phyloP scores from a whole-genome alignment of 2,797 vertebrate genomes.

The Tachyglossus aculeatus region DNA sequence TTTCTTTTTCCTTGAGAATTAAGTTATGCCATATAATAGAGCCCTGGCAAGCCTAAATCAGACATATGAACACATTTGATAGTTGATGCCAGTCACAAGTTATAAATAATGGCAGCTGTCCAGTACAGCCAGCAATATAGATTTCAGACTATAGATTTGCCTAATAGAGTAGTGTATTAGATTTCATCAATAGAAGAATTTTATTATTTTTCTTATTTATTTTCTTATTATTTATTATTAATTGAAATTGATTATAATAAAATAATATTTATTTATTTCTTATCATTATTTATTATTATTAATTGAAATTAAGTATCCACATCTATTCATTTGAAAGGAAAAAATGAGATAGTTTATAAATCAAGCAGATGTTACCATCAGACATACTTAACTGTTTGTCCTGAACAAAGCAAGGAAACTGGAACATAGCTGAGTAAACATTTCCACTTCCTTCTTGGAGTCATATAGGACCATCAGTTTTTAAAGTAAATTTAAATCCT shows the following conservation, averaged over 20 bases:
- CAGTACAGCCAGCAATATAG: not conserved
- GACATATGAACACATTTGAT: conserved; percentile 27
- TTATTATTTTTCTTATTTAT: too few relatives aligned
- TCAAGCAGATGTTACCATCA: too few relatives aligned
- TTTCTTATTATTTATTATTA: not conserved
- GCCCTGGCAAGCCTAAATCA: conserved; percentile 46
- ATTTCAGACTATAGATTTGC: conserved; percentile 19
- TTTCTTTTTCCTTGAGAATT: conserved; percentile 64
- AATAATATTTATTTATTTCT: conserved; percentile 24
- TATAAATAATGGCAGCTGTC: conserved; percentile 39
- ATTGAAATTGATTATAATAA: conserved; percentile 29
- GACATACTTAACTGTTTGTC: conserved; percentile 8
- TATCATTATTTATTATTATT: not conserved
- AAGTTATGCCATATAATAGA: conserved; percentile 53
- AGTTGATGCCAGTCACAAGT: conserved; percentile 27
- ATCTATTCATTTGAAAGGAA: conserved; percentile 18
- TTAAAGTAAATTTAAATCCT: conserved; percentile 14
- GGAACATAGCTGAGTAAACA: not conserved
- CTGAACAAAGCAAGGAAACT: not conserved
- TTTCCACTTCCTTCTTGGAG: conserved; percentile 19
- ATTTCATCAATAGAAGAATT: conserved; percentile 30
- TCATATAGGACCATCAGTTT: not conserved
- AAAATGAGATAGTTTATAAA: too few relatives aligned
- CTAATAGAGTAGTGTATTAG: not conserved
- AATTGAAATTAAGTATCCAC: conserved; percentile 37